A percentile compares a stretch with the other conserved stretches of the same genome.
phyloP scores from a whole-genome alignment of 1,140 invertebrate genomes.

The Drosophila santomea region DNA sequence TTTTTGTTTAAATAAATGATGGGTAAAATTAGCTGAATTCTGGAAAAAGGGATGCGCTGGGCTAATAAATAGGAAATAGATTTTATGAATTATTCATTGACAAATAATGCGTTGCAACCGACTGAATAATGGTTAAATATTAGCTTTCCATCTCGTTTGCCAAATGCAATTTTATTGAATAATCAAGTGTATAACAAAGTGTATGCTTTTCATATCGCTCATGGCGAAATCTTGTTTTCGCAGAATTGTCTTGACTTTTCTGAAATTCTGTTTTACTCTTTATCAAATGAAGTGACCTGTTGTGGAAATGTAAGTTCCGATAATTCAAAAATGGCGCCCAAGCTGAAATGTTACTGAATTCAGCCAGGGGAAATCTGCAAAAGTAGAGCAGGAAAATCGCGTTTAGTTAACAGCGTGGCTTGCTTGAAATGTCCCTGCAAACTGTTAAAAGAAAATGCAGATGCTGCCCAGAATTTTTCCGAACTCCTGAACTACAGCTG shows the following conservation, averaged over 20 bases:
- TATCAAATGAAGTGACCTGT: too few species aligned
- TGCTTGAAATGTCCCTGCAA: neutral
- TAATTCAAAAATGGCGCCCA: constrained; percentile 20
- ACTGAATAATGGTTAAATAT: neutral
- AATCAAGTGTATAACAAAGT: neutral
- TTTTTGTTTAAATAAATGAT: too few species aligned
- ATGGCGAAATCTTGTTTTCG: too few species aligned
- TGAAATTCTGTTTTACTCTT: too few species aligned
- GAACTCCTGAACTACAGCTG: too few species aligned
- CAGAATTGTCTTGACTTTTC: too few species aligned
- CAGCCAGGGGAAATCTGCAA: constrained; percentile 9
- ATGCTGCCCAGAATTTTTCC: neutral
- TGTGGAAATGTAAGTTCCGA: too few species aligned
- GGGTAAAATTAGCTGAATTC: too few species aligned
- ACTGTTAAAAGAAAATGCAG: neutral
- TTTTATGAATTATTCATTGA: too few species aligned
- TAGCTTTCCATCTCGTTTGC: neutral
- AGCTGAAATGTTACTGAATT: neutral
- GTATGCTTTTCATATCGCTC: too few species aligned
- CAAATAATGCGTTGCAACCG: neutral
- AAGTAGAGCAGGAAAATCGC: neutral
- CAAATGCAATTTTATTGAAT: constrained; percentile 7
- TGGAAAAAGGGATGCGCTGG: too few species aligned
- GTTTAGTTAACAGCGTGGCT: neutral
- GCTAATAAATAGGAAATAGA: too few species aligned